These are phyloP conservation scores for Pyrochroa serraticornis DNA, from an alignment of 2,888 invertebrate genomes.

Conservation along the genomic window DNA sequence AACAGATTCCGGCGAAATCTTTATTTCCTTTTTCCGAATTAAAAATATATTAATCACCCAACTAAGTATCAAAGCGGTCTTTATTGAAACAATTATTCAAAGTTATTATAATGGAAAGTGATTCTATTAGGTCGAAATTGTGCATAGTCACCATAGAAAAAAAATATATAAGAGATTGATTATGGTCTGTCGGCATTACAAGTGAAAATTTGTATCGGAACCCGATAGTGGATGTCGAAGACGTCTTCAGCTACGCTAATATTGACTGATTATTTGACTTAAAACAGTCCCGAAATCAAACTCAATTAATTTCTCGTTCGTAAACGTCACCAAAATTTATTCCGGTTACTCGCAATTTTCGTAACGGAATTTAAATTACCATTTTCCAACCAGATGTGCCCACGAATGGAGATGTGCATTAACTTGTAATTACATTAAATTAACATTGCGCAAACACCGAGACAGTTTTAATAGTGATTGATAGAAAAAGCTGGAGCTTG, in stretches of 20 bases:
- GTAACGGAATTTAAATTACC: constrained; percentile 50
- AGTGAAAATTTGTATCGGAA: constrained; percentile 49
- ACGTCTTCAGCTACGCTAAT: constrained; percentile 31
- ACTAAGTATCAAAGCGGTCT: constrained; percentile 45
- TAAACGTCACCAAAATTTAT: constrained; percentile 34
- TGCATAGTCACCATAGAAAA: constrained; percentile 48
- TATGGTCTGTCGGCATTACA: constrained; percentile 52
- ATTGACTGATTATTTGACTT: constrained; percentile 34
- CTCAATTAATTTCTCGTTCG: constrained; percentile 43
- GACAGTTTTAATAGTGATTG: constrained; percentile 57
- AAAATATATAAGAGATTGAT: constrained; percentile 51
- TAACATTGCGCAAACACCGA: constrained; percentile 52
- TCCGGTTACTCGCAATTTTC: constrained; percentile 28
- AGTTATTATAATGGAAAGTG: constrained; percentile 58
- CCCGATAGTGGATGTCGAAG: constrained; percentile 30
- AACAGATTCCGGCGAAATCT: constrained; percentile 19
- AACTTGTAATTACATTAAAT: constrained; percentile 57
- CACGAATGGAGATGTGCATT: constrained; percentile 53
- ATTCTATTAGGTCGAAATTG: constrained; percentile 55
- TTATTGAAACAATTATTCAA: constrained; percentile 57
- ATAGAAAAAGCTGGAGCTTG: constrained; percentile 47
- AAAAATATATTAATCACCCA: constrained; percentile 49
- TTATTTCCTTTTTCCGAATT: constrained; percentile 41
- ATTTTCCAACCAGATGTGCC: constrained; percentile 55
- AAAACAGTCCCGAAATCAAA: constrained; percentile 34